Conservation (phyloP, 2,888 invertebrate species). For the Dioctria rufipes region DNA sequence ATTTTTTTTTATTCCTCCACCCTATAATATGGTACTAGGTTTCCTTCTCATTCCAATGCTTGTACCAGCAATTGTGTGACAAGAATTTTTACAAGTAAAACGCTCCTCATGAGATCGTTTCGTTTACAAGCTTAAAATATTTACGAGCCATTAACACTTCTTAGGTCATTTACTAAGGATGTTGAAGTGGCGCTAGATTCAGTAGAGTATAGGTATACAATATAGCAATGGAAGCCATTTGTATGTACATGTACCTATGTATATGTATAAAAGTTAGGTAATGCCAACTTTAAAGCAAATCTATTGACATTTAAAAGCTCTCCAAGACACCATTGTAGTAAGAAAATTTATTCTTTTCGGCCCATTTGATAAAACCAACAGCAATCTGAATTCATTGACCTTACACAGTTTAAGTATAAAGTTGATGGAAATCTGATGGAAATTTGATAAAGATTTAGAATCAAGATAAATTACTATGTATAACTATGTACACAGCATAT, state of each 20-base stretch:
- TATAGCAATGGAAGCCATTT: no score
- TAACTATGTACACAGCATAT: no score
- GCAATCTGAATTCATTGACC: slow-evolving; percentile 5
- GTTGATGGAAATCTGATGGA: slow-evolving; percentile 19
- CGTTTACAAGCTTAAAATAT: slow-evolving; percentile 54
- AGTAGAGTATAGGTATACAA: neutral
- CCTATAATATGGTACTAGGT: neutral
- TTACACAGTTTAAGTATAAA: neutral
- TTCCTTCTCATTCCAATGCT: slow-evolving; percentile 7
- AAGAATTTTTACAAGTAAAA: slow-evolving; percentile 41
- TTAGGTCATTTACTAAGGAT: slow-evolving; percentile 50
- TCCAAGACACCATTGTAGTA: neutral
- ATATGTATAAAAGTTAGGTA: no score
- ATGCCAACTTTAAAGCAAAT: neutral
- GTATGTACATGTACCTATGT: no score
- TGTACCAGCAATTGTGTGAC: slow-evolving; percentile 45
- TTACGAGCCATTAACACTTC: slow-evolving; percentile 55
- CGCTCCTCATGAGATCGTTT: slow-evolving; percentile 28
- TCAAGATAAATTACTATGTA: no score
- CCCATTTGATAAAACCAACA: slow-evolving; percentile 38
- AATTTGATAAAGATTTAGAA: slow-evolving; percentile 5
- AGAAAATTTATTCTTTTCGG: slow-evolving; percentile 27
- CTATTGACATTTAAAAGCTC: neutral
- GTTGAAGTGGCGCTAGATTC: neutral
- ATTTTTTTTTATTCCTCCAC: neutral